Evolutionary conservation across 2,113 vertebrate genomes (phyloP), one percentile per base, ranked within the genome.

Genomic region (Otolemur garnettii): DNA sequence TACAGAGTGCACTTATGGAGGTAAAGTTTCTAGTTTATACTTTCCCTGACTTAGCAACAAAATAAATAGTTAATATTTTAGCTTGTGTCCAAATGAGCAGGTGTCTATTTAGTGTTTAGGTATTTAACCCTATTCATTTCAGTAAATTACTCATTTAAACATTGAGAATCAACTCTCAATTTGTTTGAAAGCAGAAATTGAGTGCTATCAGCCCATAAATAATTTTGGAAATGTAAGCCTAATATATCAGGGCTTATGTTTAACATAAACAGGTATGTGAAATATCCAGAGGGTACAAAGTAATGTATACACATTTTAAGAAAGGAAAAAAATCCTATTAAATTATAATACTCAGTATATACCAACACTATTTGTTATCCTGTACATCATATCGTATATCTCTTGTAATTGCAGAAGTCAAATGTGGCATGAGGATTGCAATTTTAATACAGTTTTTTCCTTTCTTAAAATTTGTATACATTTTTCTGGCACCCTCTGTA

Each of bases 61-160:
- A 93, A 90, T 60, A 72, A 87, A 35, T 59, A 7, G 28, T 60
- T 35, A 75, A 0, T 94, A 68, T 57, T 92, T 86, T 92, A 81
- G n/a, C 95, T 79, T 90, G 17, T 35, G n/a, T 93, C 86, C 84
- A 83, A 87, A 26, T 55, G 21, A 91, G 28, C 77, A 79, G 33
- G 22, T 42, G 5, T 55, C 38, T 74, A 4, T n/a, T 93, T 90
- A 38, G 33, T 11, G 14, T 0, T 75, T 62, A 7, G 11, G 8
- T 81, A 9, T 60, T 21, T 75, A 17, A 60, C 17, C 71, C 24
- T 79, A 7, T 64, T 83, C 33, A 1, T 92, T 94, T 66, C 33
- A 87, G 26, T 26, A 68, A 60, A 84, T 60, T 94, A 74, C 55
- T 90, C 53, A 71, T 57, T 93, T 93, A 91, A 94, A 91, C 28